Evolutionary conservation across 2,888 invertebrate genomes (phyloP), one percentile per base, ranked within the genome.

Genomic region (Hirtodrosophila duncani): DNA sequence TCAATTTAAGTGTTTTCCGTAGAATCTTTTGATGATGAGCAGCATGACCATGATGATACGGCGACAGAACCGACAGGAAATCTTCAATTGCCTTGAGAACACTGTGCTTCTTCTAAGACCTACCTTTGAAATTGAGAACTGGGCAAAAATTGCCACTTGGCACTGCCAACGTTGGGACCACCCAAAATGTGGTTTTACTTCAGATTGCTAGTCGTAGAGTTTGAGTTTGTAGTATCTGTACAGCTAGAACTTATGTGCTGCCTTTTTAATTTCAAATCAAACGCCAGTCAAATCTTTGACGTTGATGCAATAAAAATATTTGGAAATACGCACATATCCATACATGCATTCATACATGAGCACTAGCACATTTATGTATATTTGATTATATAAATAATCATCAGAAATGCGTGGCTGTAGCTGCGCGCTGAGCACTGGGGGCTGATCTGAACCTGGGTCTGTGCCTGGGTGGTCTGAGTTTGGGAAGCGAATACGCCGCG

Each of bases 191-290:
- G n/a, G n/a, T n/a, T n/a, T n/a, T n/a, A n/a, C n/a, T n/a, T n/a
- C n/a, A n/a, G n/a, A n/a, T n/a, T n/a, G n/a, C n/a, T n/a, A n/a
- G n/a, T n/a, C n/a, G n/a, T n/a, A n/a, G n/a, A n/a, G n/a, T 56
- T 58, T 26, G 24, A 30, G 20, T 41, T 43, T 20, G 21, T 26
- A 39, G 26, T 30, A 48, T 30, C 24, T 36, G 11, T 27, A 41
- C 67, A 74, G 71, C 55, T 43, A 38, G 49, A 59, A 66, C 55
- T 57, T 52, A 52, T 68, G 66, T 52, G 34, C 9, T 9, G 59
- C 59, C 59, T 46, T 77, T 70, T 64, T 74, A 77, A 77, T 72
- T 68, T 72, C 66, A 70, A 72, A 77, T 72, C 78, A 65, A 72
- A 70, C 69, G 78, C 77, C 70, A 58, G 65, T 72, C 70, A 62